Evolutionary conservation across 1,140 invertebrate genomes (phyloP), one percentile per base, ranked within the genome.

Genomic region (Aphelenchoides avenae): DNA sequence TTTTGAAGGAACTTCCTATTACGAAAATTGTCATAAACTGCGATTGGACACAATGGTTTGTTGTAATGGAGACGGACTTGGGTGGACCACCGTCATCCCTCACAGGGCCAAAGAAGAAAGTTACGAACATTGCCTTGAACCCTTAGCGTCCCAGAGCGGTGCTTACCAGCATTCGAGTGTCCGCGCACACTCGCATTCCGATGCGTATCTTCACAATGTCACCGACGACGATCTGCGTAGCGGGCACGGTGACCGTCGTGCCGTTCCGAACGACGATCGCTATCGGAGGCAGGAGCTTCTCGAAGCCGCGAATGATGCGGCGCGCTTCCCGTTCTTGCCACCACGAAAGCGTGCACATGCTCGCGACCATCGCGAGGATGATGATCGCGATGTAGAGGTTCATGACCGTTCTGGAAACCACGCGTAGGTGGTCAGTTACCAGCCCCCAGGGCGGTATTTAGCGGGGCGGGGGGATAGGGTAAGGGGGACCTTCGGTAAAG

Each of bases 221-320:
- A 33, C 91, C 91, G 54, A 91, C 80, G 18, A 91, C 89, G 53
- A 94, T 82, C 71, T 91, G 87, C 80, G 92, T 89, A 60, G 89
- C 89, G 36, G 86, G 84, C 48, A 94, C 80, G 51, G 88, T 91
- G 55, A 89, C 79, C 77, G 92, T 93, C 78, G 91, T 86, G 57
- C 92, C 91, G 80, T 92, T 89, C 64, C 94, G 85, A 64, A 96
- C 84, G 47, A 93, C 91, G 48, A 89, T 87, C 20, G 92, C 92
- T 78, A 89, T 92, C 83, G 94, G 86, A 31, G 77, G 66, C 11
- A 68, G 27, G 13, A 66, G 48, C 33, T 62, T 67, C 22, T 57
- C 46, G 39, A 68, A 70, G 6, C 61, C 61, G 13, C 29, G 33
- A 5, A 70, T 61, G 20, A 67, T 61, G 5, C 57, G 54, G 9